These are phyloP conservation scores for Buphagus erythrorhynchus DNA, from an alignment of 2,797 vertebrate species.

Conservation along the genomic window DNA sequence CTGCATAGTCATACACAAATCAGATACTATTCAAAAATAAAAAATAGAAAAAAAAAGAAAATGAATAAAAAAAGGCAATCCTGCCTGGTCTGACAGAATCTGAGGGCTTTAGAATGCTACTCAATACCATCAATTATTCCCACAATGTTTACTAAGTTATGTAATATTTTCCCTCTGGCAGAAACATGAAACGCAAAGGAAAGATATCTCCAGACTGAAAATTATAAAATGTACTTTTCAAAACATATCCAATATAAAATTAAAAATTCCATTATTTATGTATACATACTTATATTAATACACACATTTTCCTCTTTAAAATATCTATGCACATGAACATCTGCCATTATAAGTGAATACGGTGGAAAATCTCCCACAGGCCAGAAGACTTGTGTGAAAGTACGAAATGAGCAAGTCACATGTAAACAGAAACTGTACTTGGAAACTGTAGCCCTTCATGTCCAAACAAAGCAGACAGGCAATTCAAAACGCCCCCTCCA, in stretches of 20 bases:
- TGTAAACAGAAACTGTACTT: constrained; percentile 11
- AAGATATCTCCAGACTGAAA: not conserved
- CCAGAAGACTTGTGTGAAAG: not conserved
- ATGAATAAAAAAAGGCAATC: not conserved
- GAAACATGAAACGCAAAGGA: not conserved
- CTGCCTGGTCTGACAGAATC: not conserved
- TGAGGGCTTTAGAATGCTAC: not conserved
- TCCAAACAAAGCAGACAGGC: not conserved
- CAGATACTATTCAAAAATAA: not conserved
- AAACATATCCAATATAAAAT: not conserved
- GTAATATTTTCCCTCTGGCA: not conserved
- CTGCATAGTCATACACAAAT: not conserved
- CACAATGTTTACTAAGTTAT: not conserved
- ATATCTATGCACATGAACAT: not conserved
- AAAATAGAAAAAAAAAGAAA: not conserved
- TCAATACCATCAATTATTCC: not conserved
- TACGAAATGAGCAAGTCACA: not conserved
- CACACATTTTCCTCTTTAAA: not conserved
- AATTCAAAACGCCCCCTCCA: not conserved
- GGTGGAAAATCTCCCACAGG: not conserved
- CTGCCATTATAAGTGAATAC: not conserved
- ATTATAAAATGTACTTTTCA: not conserved
- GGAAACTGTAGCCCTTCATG: not conserved
- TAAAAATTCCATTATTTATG: not conserved
- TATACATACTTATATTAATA: not conserved